Base-by-base conservation (phyloP, 1,140 invertebrate genomes). In the Lepidotrigona ventralis region DNA sequence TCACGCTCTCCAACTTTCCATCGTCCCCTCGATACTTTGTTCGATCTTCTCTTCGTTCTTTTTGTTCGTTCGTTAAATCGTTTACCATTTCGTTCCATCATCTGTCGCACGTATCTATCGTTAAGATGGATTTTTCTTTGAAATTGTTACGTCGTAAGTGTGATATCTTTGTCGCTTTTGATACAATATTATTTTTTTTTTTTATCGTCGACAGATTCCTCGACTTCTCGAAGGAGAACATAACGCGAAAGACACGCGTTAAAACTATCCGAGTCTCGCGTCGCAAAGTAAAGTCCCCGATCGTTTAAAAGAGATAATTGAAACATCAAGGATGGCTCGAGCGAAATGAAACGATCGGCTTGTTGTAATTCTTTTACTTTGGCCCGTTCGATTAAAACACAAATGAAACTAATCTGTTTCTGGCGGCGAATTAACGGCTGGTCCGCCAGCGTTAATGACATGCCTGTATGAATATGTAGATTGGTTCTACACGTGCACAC, bases 401-500 rank as follows among this genome's bases (percentile, higher is more conserved):
- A 19, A 69, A 69, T 26, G 58, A 53, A 64, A 14, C 23, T 6
- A 12, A 71, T 29, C 54, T 79, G 46, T 56, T 70, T 79, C 33
- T n/a, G 12, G 6, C 15, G 0, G 23, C 2, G 23, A 19, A 64
- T 26, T 68, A 70, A 84, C 15, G 58, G 53, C 70, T 19, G 15
- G 39, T 21, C 60, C 54, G 56, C 56, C 23, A 51, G 54, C 39
- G 63, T 78, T 33, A 78, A 54, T 68, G 6, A 2, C 63, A 33
- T n/a, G 63, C 74, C 74, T 39, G 81, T 83, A 83, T 78, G 74
- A 83, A 83, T 83, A 83, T 83, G 81, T 56, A 82, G 46, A 83
- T 83, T 83, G 81, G 33, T 29, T 82, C 56, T 29, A 53, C 75
- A 60, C 66, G 39, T 51, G 64, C 66, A 39, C 66, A 54, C n/a